Conservation (phyloP, 2,113 vertebrate species). For the Amia ocellicauda region DNA sequence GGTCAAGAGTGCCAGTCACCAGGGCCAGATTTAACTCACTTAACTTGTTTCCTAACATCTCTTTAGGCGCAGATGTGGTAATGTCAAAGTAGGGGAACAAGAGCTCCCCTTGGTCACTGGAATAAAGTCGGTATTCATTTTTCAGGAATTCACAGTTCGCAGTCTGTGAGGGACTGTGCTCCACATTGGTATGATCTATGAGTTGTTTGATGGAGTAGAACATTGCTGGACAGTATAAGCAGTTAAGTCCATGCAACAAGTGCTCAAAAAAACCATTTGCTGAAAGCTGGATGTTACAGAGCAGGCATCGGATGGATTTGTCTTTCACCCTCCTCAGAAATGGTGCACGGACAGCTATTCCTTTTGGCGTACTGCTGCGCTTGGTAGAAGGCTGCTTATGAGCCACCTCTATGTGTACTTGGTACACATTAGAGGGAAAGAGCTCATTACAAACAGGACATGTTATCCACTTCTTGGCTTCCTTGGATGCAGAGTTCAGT, state of each 20-base stretch:
- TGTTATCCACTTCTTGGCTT: slow-evolving; percentile 93
- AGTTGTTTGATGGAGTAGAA: slow-evolving; percentile 86
- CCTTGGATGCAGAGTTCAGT: slow-evolving; percentile 45
- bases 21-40: slow-evolving; percentile 84
- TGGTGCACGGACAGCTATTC: slow-evolving; percentile 76
- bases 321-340: slow-evolving; percentile 88
- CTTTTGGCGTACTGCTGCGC: slow-evolving; percentile 43
- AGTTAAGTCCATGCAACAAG: slow-evolving; percentile 85
- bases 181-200: slow-evolving; percentile 70
- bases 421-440: slow-evolving; percentile 88
- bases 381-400: slow-evolving; percentile 68
- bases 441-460: slow-evolving; percentile 92
- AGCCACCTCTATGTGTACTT: slow-evolving; percentile 85
- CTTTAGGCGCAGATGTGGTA: slow-evolving; percentile 72
- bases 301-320: slow-evolving; percentile 80
- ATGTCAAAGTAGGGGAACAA: slow-evolving; percentile 89
- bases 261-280: slow-evolving; percentile 86
- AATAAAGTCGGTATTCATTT: slow-evolving; percentile 77
- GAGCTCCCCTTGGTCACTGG: slow-evolving; percentile 70
- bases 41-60: slow-evolving; percentile 80
- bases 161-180: slow-evolving; percentile 77
- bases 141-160: slow-evolving; percentile 79
- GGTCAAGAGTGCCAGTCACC: slow-evolving; percentile 74
- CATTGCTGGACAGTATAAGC: slow-evolving; percentile 82
- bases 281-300: slow-evolving; percentile 79